Percentiles rank a stretch among this genome's conserved stretches.
These are phyloP conservation scores for Isurus oxyrinchus DNA, from an alignment of 2,113 vertebrate genomes.

Conservation along the genomic window DNA sequence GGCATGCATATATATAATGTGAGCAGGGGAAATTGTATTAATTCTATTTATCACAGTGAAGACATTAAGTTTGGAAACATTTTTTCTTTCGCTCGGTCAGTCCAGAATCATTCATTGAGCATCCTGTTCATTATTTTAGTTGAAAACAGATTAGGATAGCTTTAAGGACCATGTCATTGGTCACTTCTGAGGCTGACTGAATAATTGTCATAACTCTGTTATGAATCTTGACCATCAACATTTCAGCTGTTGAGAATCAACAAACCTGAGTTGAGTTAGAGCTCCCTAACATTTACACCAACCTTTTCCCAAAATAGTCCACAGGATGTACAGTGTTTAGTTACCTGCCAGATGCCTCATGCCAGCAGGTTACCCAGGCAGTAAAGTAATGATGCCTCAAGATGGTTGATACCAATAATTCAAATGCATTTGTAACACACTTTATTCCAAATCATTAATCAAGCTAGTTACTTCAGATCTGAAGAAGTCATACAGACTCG, in stretches of 20 bases:
- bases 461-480: background rate
- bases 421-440: background rate
- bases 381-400: background rate
- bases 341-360: background rate
- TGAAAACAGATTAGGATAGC: background rate
- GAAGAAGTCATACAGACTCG: too few relatives aligned
- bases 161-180: background rate
- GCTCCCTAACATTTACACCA: background rate
- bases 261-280: background rate
- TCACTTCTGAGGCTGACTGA: background rate
- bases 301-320: background rate
- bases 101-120: background rate
- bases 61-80: background rate
- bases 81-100: background rate
- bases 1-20: background rate
- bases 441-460: background rate
- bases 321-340: background rate
- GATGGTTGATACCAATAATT: background rate
- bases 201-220: background rate
- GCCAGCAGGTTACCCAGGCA: background rate
- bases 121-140: constrained; percentile 13
- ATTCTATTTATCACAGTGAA: background rate
- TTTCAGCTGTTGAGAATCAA: background rate
- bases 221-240: background rate
- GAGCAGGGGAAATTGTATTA: background rate